phyloP scores from a whole-genome alignment of 2,113 vertebrate species.

The Carassius carassius region DNA sequence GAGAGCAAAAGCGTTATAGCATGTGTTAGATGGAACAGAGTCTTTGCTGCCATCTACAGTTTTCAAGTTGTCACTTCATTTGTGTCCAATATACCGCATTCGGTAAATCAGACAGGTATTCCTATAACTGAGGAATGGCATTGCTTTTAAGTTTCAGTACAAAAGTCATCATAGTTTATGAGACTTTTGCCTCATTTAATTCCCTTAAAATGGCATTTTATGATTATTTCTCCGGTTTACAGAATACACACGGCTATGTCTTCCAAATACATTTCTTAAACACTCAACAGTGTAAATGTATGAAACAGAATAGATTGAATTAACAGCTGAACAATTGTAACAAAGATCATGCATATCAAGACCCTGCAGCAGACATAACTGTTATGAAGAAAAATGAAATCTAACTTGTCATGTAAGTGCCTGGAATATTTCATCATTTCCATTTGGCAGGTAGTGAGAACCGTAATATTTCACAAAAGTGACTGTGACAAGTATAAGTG shows the following conservation, averaged over 20 bases:
- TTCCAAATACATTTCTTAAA: slow-evolving; percentile 5
- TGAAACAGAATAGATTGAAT: slow-evolving; percentile 17
- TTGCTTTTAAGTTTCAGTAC: neutral
- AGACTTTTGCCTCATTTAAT: neutral
- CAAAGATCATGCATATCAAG: slow-evolving; percentile 49
- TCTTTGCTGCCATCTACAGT: slow-evolving; percentile 28
- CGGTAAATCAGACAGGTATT: neutral
- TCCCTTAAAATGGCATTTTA: slow-evolving; percentile 17
- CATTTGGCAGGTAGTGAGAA: neutral
- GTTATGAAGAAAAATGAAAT: neutral
- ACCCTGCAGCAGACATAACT: slow-evolving; percentile 11
- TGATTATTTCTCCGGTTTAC: slow-evolving; percentile 14
- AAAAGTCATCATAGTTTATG: neutral
- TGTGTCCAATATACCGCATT: neutral
- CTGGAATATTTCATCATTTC: slow-evolving; percentile 3
- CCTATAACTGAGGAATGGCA: neutral
- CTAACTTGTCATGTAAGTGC: slow-evolving; percentile 30
- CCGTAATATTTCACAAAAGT: slow-evolving; percentile 9
- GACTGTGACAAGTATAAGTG: neutral
- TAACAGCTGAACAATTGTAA: slow-evolving; percentile 46
- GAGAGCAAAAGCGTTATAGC: neutral
- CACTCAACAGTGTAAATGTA: slow-evolving; percentile 26
- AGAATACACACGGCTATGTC: slow-evolving; percentile 21
- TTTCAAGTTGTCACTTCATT: slow-evolving; percentile 18
- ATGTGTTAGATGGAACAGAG: neutral